Percentiles rank a stretch among this genome's conserved stretches.
phyloP scores from a whole-genome alignment of 2,888 invertebrate genomes.

The Stomorhina lunata region DNA sequence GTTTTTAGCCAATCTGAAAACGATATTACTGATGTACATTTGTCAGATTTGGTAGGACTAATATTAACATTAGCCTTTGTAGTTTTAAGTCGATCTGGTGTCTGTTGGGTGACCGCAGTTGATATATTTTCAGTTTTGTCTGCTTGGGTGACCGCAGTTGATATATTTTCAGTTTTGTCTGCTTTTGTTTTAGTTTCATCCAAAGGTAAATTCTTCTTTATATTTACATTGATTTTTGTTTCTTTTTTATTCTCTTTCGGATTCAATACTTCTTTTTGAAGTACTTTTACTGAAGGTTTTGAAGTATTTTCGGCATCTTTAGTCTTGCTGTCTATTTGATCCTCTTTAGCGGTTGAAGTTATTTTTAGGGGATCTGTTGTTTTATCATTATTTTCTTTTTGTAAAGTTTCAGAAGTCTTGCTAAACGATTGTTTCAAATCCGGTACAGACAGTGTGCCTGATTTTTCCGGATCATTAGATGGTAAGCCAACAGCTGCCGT shows the following conservation, averaged over 20 bases:
- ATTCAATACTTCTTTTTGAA: background rate
- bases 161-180: background rate
- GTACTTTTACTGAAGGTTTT: background rate
- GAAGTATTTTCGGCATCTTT: background rate
- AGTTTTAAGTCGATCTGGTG: background rate
- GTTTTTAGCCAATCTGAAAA: conserved; percentile 66
- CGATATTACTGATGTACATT: conserved; percentile 48
- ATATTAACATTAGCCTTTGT: conserved; percentile 4
- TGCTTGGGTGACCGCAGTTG: background rate
- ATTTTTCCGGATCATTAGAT: background rate
- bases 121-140: background rate
- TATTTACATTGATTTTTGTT: background rate
- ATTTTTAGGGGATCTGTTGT: background rate
- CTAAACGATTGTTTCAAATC: background rate
- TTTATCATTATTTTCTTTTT: conserved; percentile 4
- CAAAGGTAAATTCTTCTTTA: background rate
- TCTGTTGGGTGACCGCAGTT: background rate
- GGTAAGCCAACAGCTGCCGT: background rate
- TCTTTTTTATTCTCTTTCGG: background rate
- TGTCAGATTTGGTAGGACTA: conserved; percentile 31
- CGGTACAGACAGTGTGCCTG: background rate
- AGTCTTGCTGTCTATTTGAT: background rate
- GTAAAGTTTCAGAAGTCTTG: background rate
- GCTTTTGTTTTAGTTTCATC: background rate
- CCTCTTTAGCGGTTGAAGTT: background rate